phyloP scores from a whole-genome alignment of 2,113 vertebrate genomes.

The Seriola dumerili region DNA sequence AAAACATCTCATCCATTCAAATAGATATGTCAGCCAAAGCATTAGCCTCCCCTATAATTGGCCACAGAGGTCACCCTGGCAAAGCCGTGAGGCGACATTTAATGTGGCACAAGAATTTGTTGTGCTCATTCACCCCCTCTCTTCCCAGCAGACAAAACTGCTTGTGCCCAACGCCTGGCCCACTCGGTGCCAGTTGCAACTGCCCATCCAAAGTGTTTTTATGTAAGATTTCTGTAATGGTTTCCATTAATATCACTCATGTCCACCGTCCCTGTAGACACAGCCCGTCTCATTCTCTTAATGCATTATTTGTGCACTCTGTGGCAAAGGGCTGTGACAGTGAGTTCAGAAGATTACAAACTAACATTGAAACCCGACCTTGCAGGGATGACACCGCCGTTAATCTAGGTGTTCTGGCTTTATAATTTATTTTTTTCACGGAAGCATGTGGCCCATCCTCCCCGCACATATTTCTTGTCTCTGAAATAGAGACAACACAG shows the following conservation, averaged over 20 bases:
- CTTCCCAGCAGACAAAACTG: conserved; percentile 46
- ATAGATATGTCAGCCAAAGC: conserved; percentile 74
- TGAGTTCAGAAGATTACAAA: conserved; percentile 52
- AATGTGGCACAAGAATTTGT: conserved; percentile 69
- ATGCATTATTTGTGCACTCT: conserved; percentile 66
- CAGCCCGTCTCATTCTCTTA: conserved; percentile 28
- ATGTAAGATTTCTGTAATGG: conserved; percentile 63
- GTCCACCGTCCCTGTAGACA: conserved; percentile 29
- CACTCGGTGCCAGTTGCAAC: conserved; percentile 20
- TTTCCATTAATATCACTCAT: conserved; percentile 72
- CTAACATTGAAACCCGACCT: conserved; percentile 54
- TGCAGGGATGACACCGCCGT: conserved; percentile 48
- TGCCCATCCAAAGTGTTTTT: conserved; percentile 48
- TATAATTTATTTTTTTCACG: not conserved
- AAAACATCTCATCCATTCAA: conserved; percentile 76
- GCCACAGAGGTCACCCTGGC: conserved; percentile 78
- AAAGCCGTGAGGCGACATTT: conserved; percentile 61
- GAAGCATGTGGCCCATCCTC: not conserved
- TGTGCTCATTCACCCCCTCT: conserved; percentile 45
- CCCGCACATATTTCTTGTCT: conserved; percentile 23
- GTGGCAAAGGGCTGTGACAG: conserved; percentile 51
- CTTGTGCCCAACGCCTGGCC: conserved; percentile 27
- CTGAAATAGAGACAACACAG: not conserved
- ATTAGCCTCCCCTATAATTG: conserved; percentile 79
- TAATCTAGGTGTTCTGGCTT: conserved; percentile 46